These are phyloP conservation scores for Blera fallax DNA, from an alignment of 2,888 invertebrate species.

Conservation along the genomic window DNA sequence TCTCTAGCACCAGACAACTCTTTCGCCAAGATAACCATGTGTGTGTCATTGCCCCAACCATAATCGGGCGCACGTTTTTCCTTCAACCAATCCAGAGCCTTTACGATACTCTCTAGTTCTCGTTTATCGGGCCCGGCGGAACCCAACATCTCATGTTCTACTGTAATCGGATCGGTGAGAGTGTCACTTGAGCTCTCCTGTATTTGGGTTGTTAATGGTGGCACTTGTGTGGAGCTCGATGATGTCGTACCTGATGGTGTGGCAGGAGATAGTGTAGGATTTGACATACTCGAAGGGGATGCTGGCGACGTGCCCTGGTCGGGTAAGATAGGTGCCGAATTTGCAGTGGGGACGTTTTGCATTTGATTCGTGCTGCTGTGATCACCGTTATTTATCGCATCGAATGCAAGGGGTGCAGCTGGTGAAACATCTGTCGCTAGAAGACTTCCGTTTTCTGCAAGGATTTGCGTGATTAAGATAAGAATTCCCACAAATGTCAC, in stretches of 20 bases:
- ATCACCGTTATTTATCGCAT: slow-evolving; percentile 55
- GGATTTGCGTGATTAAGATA: slow-evolving; percentile 69
- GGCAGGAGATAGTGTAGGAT: slow-evolving; percentile 45
- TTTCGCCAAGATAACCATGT: slow-evolving; percentile 90
- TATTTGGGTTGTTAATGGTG: slow-evolving; percentile 59
- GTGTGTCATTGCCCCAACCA: slow-evolving; percentile 93
- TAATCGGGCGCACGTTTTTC: slow-evolving; percentile 88
- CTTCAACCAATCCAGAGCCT: slow-evolving; percentile 88
- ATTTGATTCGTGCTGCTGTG: slow-evolving; percentile 60
- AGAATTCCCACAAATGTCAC: slow-evolving; percentile 66
- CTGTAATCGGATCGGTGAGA: slow-evolving; percentile 68
- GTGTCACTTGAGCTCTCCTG: slow-evolving; percentile 65
- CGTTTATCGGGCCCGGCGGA: slow-evolving; percentile 81
- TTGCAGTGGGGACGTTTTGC: slow-evolving; percentile 60
- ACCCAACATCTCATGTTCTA: slow-evolving; percentile 79
- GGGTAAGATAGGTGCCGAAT: slow-evolving; percentile 28
- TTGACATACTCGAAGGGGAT: slow-evolving; percentile 39
- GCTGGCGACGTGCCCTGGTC: slow-evolving; percentile 53
- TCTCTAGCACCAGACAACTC: slow-evolving; percentile 83
- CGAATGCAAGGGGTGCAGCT: slow-evolving; percentile 39
- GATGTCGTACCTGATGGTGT: slow-evolving; percentile 51
- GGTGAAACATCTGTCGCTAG: slow-evolving; percentile 67
- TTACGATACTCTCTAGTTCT: slow-evolving; percentile 80
- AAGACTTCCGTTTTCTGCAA: slow-evolving; percentile 70
- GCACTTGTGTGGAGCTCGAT: slow-evolving; percentile 60